These are phyloP conservation scores for Dendrocopos noguchii DNA, from an alignment of 2,113 vertebrate species.

Conservation along the genomic window DNA sequence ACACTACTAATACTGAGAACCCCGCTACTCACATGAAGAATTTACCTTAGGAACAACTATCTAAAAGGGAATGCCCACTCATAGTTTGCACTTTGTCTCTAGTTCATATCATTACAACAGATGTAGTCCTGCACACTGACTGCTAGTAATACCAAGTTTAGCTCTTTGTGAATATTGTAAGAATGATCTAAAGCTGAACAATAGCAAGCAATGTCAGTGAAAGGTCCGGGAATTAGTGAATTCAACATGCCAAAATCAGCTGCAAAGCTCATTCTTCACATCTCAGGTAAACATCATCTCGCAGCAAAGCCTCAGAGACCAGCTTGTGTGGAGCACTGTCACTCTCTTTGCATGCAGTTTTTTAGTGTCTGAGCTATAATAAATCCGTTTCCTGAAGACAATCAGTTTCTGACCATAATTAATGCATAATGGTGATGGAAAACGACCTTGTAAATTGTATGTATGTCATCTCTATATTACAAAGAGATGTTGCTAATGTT, in stretches of 20 bases:
- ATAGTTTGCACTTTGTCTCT: background rate
- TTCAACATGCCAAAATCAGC: background rate
- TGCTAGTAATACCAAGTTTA: background rate
- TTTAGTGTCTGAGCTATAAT: background rate
- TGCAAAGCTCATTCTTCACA: background rate
- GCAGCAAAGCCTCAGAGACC: background rate
- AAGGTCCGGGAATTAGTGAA: background rate
- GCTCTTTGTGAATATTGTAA: background rate
- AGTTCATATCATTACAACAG: background rate
- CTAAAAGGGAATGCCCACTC: background rate
- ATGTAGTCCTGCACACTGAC: background rate
- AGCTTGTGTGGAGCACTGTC: background rate
- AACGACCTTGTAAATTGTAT: background rate
- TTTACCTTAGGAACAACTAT: background rate
- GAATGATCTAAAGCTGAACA: background rate
- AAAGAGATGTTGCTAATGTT: background rate
- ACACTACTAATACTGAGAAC: background rate
- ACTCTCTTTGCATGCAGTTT: background rate
- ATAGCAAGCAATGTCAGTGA: background rate
- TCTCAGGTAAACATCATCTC: background rate
- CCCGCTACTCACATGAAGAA: background rate
- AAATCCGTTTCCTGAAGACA: background rate
- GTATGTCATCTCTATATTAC: background rate
- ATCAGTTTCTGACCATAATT: background rate
- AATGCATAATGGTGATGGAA: background rate